Conservation (phyloP, 2,888 invertebrate species). For the Agrenia bidenticulata region DNA sequence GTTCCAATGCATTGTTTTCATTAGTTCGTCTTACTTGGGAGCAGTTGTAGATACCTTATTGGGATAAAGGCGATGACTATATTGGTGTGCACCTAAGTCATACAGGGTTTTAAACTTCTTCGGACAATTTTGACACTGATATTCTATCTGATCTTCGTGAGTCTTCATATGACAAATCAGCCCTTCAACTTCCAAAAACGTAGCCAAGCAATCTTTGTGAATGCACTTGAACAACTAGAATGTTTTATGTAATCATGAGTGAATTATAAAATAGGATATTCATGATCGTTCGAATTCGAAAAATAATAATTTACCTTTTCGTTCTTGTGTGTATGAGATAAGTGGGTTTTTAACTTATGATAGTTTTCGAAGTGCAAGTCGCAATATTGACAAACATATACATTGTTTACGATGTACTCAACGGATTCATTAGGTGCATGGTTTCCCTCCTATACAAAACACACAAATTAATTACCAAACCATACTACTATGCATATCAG, state of each 20-base stretch:
- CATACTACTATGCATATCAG: neutral
- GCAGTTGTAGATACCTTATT: conserved; percentile 52
- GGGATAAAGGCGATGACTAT: conserved; percentile 60
- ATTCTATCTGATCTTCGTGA: conserved; percentile 62
- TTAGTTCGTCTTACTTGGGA: conserved; percentile 5
- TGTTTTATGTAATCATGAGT: conserved; percentile 18
- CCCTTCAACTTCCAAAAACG: conserved; percentile 64
- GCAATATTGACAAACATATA: conserved; percentile 61
- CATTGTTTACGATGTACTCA: conserved; percentile 57
- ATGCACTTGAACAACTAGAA: conserved; percentile 66
- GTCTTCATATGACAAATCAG: conserved; percentile 65
- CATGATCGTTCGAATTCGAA: too few relatives aligned
- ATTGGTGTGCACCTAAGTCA: conserved; percentile 66
- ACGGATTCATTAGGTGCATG: conserved; percentile 28
- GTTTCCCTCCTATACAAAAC: neutral
- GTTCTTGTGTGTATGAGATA: conserved; percentile 58
- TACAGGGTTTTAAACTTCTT: conserved; percentile 63
- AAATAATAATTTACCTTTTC: conserved; percentile 57
- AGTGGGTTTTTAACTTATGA: conserved; percentile 59
- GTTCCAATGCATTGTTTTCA: too few relatives aligned
- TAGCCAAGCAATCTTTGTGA: conserved; percentile 64
- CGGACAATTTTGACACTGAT: conserved; percentile 66
- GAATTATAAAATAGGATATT: too few relatives aligned
- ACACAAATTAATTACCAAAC: neutral
- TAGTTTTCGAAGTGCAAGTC: conserved; percentile 57